Evolutionary conservation across 92 coral and sea anemone genomes (phyloP).

Genomic region (Meandrina meandrites): DNA sequence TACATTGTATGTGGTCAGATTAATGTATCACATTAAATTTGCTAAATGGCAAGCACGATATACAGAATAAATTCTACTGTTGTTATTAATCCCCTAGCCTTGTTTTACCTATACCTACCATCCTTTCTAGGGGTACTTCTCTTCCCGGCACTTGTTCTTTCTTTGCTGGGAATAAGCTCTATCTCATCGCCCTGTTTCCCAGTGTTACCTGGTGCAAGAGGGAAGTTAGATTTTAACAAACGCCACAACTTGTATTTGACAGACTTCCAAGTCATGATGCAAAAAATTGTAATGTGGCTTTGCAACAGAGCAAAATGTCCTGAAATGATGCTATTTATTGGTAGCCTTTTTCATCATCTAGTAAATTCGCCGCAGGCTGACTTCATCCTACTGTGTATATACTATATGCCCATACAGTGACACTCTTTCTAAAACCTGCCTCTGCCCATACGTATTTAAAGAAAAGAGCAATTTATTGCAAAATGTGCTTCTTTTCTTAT

Average conservation of each 20-base stretch:
- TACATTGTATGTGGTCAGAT: no score
- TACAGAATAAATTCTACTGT: no score
- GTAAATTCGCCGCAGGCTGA: no score
- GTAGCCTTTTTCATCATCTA: background rate
- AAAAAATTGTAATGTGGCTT: background rate
- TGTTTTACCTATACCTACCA: conserved; percentile 27
- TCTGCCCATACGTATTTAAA: no score
- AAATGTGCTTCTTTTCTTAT: no score
- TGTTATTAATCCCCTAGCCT: no score
- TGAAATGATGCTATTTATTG: no score
- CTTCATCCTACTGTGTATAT: no score
- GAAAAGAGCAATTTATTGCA: no score
- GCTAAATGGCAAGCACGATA: no score
- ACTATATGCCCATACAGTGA: background rate
- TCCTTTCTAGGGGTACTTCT: conserved; percentile 20
- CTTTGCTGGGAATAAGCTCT: background rate
- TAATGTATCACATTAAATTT: no score
- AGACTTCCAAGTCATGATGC: background rate
- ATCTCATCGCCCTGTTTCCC: background rate
- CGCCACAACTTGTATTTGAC: background rate
- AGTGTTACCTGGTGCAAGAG: conserved; percentile 16
- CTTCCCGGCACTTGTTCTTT: background rate
- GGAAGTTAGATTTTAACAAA: background rate
- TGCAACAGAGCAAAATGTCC: background rate
- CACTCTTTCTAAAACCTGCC: no score